Base-by-base conservation (phyloP, 2,113 vertebrate species). In the Colinus virginianus region DNA sequence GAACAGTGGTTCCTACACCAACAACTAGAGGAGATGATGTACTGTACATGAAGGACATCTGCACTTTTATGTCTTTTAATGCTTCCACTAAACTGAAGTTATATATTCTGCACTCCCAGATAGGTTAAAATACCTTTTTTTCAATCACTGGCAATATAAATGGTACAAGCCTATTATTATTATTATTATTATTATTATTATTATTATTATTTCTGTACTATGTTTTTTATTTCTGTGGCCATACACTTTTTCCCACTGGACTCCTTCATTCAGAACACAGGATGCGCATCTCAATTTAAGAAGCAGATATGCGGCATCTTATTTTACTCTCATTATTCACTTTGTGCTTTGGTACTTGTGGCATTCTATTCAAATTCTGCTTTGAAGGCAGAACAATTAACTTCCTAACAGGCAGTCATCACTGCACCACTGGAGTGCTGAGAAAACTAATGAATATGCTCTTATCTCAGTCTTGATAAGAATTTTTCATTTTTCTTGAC, bases 331-430 rank as follows among this genome's bases (percentile, higher is more conserved):
- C 7, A 4, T 93, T 78, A 86, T 63, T 90, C 86, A 75, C 51
- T 71, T 67, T 23, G 43, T 90, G 66, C 78, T 76, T 46, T 63
- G 59, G 64, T 64, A 88, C 53, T 92, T 45, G 40, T 0, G 0
- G 56, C 56, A 63, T 34, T 56, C 68, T 88, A 78, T 86, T 94
- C 79, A 92, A 51, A 51, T 49, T 74, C 61, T 55, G 58, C 75
- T 91, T 61, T 84, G 84, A 92, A 92, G 84, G 81, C 43, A 93
- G 43, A 92, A 78, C 88, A 66, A 94, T 90, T 92, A 95, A 93
- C 61, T 89, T 90, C 87, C 84, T 92, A 81, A 84, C 22, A 90
- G 87, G 56, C 74, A 90, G 64, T 70, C 83, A 84, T 67, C 76
- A 76, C 22, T 30, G 17, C 48, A 53, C 28, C 77, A 55, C n/a